Base-by-base conservation (phyloP, 35 echinoderm and acorn worm genomes). In the Heliocidaris erythrogramma region DNA sequence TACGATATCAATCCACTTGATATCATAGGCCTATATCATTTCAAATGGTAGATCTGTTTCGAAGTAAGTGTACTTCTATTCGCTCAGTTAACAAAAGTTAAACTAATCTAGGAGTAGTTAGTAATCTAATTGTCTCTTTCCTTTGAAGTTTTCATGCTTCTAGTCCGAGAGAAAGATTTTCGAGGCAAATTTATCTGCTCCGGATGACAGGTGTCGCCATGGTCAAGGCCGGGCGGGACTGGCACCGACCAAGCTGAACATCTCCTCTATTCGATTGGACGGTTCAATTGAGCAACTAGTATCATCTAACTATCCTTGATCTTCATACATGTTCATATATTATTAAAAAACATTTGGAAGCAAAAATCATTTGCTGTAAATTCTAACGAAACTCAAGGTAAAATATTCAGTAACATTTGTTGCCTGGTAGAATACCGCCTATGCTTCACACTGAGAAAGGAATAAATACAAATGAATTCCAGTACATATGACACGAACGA, bases 51-150 rank as follows among this genome's bases (percentile, higher is more conserved):
- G 0, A 3, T 78, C 65, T 5, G 21, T 78, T n/a, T 78, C 65
- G 14, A 78, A 27, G 65, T 78, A 27, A n/a, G 27, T 78, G 21
- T 78, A 18, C 65, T 78, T 78, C 65, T n/a, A 27, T 78, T 78
- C 21, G 65, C 27, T 21, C 65, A n/a, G 14, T 18, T 14, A 18
- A 16, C 18, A n/a, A 78, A 78, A 78, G 65, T 18, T 78, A 78
- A 78, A 18, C 27, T 78, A 78, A 78, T 78, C 14, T 18, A 8
- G 65, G 18, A n/a, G 65, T 78, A 78, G 65, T 78, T 78, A 78
- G 65, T 78, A 78, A 78, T 78, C 65, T 78, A 78, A 78, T 78
- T 78, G 65, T 78, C 65, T 78, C 65, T 78, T 69, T 69, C 14
- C 60, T 27, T 78, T 78, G 18, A n/a, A 78, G 27, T 21, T 78